Evolutionary conservation across 2,888 invertebrate species (phyloP), one percentile per base, ranked within the genome.

Genomic region (Uropetala carovei): DNA sequence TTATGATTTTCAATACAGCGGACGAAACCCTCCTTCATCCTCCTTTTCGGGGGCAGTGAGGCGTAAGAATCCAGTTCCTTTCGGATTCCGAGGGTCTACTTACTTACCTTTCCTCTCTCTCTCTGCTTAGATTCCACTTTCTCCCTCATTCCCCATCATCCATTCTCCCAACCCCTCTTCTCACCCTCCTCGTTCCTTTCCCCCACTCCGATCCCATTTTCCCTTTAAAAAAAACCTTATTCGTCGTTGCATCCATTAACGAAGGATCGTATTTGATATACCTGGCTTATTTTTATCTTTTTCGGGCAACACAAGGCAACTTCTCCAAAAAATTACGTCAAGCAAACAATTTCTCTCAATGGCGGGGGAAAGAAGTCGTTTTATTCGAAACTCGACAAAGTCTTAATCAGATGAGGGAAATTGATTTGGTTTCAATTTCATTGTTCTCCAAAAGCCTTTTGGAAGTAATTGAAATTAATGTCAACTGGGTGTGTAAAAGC

Each of bases 1-100:
- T 89, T 30, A 27, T 16, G n/a, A 30, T 60, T 64, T 64, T 68
- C 89, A 68, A 64, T 89, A 58, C 56, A 10, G 85, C 85, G 22
- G 58, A 5, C 14, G 75, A 27, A 75, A 22, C 27, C 22, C 75
- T 43, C 5, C 43, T 43, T 43, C 43, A 43, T 43, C 43, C 43
- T 43, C 43, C 43, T 43, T 43, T 43, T 43, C 43, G 43, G 43
- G 75, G 0, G 60, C 1, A 60, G 60, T 5, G 43, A 5, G 5
- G 43, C 43, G 43, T 43, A 43, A 43, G 7, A 18, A 2, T 60
- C 14, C 60, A 16, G 60, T 18, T 18, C 60, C 60, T 60, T 60
- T 60, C 7, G 14, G 60, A 60, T 60, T 1, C 7, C 18, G 18
- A 60, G 2, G 59, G 60, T 5, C 60, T 60, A 13, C 18, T 18